A percentile compares a stretch with the other conserved stretches of the same genome.
phyloP scores from a whole-genome alignment of 2,113 vertebrate species.

The Gambusia affinis region DNA sequence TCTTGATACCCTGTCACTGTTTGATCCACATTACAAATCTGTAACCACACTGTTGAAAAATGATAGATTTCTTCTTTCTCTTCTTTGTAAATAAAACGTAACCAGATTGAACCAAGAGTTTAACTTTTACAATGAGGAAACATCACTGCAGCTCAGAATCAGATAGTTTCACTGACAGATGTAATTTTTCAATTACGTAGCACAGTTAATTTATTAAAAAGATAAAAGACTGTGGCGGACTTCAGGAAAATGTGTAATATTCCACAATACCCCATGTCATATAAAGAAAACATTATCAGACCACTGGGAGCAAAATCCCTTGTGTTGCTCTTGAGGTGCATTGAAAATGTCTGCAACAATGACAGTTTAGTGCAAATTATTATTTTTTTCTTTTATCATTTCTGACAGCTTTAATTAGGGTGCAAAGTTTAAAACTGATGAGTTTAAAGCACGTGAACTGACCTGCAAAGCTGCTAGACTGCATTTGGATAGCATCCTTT shows the following conservation, averaged over 20 bases:
- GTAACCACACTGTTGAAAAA: slow-evolving; percentile 30
- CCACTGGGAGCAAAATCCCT: slow-evolving; percentile 25
- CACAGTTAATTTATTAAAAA: too few relatives aligned
- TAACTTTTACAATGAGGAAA: slow-evolving; percentile 4
- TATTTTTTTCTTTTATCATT: slow-evolving; percentile 33
- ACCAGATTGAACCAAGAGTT: slow-evolving; percentile 16
- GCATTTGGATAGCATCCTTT: slow-evolving; percentile 61
- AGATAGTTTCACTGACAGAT: slow-evolving; percentile 11
- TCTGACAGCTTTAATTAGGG: slow-evolving; percentile 27
- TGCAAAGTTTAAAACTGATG: slow-evolving; percentile 44
- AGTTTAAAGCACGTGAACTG: slow-evolving; percentile 37
- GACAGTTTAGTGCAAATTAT: slow-evolving; percentile 32
- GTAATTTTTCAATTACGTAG: too few relatives aligned
- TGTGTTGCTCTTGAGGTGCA: slow-evolving; percentile 42
- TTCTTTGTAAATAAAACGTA: slow-evolving; percentile 36
- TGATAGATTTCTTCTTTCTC: slow-evolving; percentile 7
- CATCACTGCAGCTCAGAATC: background rate
- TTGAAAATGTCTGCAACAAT: slow-evolving; percentile 22
- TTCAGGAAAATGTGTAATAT: slow-evolving; percentile 25
- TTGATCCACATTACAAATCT: background rate
- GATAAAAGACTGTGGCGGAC: too few relatives aligned
- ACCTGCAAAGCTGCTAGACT: slow-evolving; percentile 50
- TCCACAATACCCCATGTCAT: slow-evolving; percentile 41
- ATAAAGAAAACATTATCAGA: slow-evolving; percentile 30
- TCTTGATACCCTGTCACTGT: background rate